A percentile compares a stretch with the other conserved stretches of the same genome.
Evolutionary conservation across 2,888 invertebrate genomes (phyloP).

Genomic region (Drosophila setosimentum): DNA sequence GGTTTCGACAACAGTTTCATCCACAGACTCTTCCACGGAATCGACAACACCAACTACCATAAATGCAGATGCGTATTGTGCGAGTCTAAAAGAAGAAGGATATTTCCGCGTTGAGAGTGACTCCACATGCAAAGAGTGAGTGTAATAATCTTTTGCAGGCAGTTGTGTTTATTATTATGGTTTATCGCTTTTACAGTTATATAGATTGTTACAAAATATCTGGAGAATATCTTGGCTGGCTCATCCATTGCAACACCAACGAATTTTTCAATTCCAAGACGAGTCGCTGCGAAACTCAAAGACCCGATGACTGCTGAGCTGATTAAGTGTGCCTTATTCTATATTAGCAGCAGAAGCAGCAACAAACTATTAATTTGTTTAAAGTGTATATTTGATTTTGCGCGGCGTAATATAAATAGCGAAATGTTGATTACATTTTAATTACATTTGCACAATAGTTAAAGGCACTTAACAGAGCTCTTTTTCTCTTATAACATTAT

Average conservation of each 20-base stretch:
- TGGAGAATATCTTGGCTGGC: constrained; percentile 54
- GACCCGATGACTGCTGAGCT: constrained; percentile 44
- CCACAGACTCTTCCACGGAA: too few species aligned
- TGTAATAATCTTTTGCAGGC: not conserved
- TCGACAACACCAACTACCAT: too few species aligned
- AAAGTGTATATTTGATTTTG: not conserved
- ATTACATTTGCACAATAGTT: not conserved
- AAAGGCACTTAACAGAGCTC: not conserved
- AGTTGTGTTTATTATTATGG: not conserved
- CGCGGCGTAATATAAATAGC: too few species aligned
- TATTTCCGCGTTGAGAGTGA: constrained; percentile 55
- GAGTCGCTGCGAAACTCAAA: constrained; percentile 10
- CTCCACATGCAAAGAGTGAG: constrained; percentile 66
- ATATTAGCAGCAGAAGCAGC: not conserved
- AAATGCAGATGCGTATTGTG: constrained; percentile 43
- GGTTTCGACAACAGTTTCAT: too few species aligned
- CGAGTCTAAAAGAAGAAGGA: constrained; percentile 39
- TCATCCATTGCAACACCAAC: constrained; percentile 47
- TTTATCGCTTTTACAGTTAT: constrained; percentile 39
- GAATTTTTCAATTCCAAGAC: constrained; percentile 53
- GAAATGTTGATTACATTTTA: not conserved
- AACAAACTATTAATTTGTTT: not conserved
- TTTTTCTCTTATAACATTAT: too few species aligned
- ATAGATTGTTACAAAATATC: constrained; percentile 56
- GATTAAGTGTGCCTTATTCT: not conserved